Percentiles rank a stretch among this genome's conserved stretches.
These are phyloP conservation scores for Pachypanchax playfairii DNA, from an alignment of 2,113 vertebrate genomes.

Conservation along the genomic window DNA sequence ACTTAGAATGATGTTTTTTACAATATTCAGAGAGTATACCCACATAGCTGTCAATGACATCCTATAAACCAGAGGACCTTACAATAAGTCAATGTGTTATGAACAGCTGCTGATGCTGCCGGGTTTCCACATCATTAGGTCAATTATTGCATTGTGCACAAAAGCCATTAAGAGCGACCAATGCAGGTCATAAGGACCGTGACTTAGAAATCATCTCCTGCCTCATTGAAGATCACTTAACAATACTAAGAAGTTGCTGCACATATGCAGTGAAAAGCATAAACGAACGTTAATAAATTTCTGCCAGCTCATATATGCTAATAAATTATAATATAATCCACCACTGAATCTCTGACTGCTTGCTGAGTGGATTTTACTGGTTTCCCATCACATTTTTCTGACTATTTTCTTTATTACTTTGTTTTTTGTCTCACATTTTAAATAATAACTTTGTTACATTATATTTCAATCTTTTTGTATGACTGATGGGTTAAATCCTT, in stretches of 20 bases:
- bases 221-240: slow-evolving; percentile 40
- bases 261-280: slow-evolving; percentile 27
- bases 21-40: not conserved
- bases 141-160: slow-evolving; percentile 44
- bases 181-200: slow-evolving; percentile 35
- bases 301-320: slow-evolving; percentile 1
- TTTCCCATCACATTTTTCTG: not conserved
- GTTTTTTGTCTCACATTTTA: too few species aligned
- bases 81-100: slow-evolving; percentile 11
- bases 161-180: slow-evolving; percentile 45
- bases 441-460: not conserved
- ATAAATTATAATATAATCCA: slow-evolving; percentile 8
- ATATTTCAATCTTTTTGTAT: not conserved
- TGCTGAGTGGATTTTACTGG: not conserved
- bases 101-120: slow-evolving; percentile 24
- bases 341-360: not conserved
- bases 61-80: slow-evolving; percentile 3
- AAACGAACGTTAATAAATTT: not conserved
- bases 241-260: slow-evolving; percentile 44
- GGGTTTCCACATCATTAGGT: slow-evolving; percentile 53
- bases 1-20: not conserved
- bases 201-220: slow-evolving; percentile 38
- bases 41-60: slow-evolving; percentile 18
- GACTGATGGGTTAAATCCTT: too few species aligned
- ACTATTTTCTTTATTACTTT: not conserved